phyloP scores from a whole-genome alignment of 2,888 invertebrate species.

The Unio delphinus region DNA sequence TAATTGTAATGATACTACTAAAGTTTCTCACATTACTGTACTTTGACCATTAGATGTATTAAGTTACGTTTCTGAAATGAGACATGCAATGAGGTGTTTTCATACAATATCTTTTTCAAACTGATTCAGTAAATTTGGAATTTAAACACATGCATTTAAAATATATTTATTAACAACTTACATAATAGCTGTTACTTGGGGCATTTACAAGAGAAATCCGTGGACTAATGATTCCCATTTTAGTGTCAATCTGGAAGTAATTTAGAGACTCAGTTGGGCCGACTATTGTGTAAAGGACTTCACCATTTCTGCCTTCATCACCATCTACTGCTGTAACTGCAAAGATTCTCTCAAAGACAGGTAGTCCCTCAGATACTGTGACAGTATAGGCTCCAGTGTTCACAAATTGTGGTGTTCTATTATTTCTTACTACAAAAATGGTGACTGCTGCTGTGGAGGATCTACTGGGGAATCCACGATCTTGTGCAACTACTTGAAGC shows the following conservation, averaged over 20 bases:
- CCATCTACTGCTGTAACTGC: constrained; percentile 33
- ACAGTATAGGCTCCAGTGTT: constrained; percentile 31
- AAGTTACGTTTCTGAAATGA: too few species aligned
- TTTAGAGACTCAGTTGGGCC: constrained; percentile 74
- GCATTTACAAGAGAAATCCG: constrained; percentile 51
- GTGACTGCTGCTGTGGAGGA: constrained; percentile 46
- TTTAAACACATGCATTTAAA: not conserved
- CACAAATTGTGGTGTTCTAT: constrained; percentile 41
- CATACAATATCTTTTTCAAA: too few species aligned
- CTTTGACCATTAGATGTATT: too few species aligned
- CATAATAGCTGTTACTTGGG: constrained; percentile 36
- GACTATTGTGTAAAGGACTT: constrained; percentile 49
- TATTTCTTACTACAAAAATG: constrained; percentile 57
- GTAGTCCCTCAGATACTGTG: constrained; percentile 41
- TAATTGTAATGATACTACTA: too few species aligned
- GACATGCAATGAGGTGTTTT: too few species aligned
- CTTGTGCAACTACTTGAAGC: constrained; percentile 55
- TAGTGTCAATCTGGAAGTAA: constrained; percentile 87
- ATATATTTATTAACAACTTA: constrained; percentile 16
- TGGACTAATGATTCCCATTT: constrained; percentile 77
- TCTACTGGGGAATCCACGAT: constrained; percentile 50
- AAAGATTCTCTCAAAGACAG: constrained; percentile 37
- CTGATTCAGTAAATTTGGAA: too few species aligned
- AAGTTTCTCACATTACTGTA: too few species aligned
- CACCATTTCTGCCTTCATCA: constrained; percentile 48